Percentiles rank a stretch among this genome's conserved stretches.
Conservation (phyloP, 2,797 vertebrate genomes). For the Phalloptychus januarius region DNA sequence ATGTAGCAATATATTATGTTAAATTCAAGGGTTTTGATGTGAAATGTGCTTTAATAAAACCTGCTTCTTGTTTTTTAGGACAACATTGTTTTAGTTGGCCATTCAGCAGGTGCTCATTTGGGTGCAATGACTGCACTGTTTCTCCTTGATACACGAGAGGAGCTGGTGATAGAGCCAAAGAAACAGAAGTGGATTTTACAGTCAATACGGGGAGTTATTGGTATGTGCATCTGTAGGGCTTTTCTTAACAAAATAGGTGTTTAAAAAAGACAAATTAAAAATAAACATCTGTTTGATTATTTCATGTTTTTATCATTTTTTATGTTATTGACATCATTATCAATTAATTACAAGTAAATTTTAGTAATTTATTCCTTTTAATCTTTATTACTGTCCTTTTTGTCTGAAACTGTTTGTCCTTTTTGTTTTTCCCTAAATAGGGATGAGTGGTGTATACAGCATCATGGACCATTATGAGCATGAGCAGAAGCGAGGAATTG, state of each 20-base stretch:
- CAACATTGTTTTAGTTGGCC: constrained; percentile 79
- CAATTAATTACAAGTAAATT: not conserved
- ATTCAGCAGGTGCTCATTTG: constrained; percentile 83
- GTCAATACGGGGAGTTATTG: constrained; percentile 77
- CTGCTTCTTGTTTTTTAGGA: constrained; percentile 58
- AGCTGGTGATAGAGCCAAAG: constrained; percentile 72
- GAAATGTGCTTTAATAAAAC: not conserved
- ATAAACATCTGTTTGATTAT: not conserved
- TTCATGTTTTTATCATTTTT: not conserved
- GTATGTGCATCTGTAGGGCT: constrained; percentile 51
- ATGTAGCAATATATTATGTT: not conserved
- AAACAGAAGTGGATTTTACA: constrained; percentile 60
- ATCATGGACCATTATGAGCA: constrained; percentile 81
- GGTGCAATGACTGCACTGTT: constrained; percentile 76
- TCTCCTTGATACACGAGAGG: constrained; percentile 70
- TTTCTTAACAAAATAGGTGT: not conserved
- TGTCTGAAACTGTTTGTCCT: not conserved
- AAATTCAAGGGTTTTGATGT: not conserved
- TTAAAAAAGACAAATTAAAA: not conserved
- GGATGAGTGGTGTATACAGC: constrained; percentile 81
- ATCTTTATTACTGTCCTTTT: not conserved
- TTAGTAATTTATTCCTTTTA: no score
- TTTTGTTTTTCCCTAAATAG: constrained; percentile 43
- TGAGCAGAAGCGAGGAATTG: constrained; percentile 76
- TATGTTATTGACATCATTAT: not conserved